phyloP scores from a whole-genome alignment of 2,888 invertebrate species.

The Criorhina ranunculi region DNA sequence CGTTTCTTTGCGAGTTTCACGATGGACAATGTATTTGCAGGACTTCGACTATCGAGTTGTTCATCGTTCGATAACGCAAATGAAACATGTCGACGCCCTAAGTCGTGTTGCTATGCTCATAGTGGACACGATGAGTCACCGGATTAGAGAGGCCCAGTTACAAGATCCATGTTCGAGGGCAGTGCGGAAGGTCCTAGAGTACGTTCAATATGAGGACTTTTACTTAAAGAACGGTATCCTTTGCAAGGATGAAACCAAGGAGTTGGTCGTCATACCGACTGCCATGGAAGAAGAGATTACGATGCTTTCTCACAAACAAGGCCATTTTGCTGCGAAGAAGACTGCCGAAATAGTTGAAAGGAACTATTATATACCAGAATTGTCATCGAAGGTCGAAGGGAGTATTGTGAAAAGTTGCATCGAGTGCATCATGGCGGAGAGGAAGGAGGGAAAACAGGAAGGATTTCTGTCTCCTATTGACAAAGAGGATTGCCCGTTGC shows the following conservation, averaged over 20 bases:
- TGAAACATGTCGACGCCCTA: conserved; percentile 72
- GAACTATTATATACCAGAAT: no score
- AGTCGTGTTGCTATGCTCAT: conserved; percentile 44
- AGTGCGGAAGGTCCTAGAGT: conserved; percentile 43
- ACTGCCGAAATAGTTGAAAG: no score
- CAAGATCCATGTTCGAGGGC: conserved; percentile 44
- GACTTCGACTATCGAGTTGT: conserved; percentile 57
- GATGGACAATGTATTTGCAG: conserved; percentile 57
- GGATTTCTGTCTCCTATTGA: no score
- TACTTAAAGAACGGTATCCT: conserved; percentile 59
- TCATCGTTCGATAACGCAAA: conserved; percentile 53
- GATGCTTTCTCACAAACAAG: no score
- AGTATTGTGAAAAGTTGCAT: no score
- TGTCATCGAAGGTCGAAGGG: no score
- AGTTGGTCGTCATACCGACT: no score
- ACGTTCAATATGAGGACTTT: conserved; percentile 41
- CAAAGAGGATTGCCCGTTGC: no score
- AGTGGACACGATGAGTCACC: conserved; percentile 34
- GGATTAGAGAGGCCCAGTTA: conserved; percentile 20
- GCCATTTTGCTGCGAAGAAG: no score
- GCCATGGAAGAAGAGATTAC: no score
- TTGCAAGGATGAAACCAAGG: conserved; percentile 47
- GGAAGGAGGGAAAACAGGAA: no score
- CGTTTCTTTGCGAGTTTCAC: conserved; percentile 43
- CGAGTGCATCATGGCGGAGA: no score